Evolutionary conservation across 2,113 vertebrate genomes (phyloP).

Genomic region (Cebus imitator): DNA sequence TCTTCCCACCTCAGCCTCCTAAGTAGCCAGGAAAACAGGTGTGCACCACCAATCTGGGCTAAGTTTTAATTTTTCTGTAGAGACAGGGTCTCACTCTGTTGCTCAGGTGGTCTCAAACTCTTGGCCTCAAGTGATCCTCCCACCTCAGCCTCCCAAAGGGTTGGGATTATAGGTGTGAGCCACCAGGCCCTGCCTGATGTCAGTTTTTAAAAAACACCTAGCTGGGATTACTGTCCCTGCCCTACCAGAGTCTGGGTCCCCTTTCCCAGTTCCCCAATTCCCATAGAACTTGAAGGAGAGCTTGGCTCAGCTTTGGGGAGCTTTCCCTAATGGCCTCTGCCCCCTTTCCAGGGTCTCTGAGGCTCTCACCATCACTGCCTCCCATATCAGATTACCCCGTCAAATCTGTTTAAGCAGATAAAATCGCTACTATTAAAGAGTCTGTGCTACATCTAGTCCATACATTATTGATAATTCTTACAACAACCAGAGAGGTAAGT

Average conservation of each 20-base stretch:
- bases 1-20: not conserved
- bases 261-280: not conserved
- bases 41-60: not conserved
- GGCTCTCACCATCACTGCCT: not conserved
- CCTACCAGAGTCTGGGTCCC: not conserved
- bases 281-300: not conserved
- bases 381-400: not conserved
- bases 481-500: not conserved
- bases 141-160: not conserved
- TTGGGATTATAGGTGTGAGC: not conserved
- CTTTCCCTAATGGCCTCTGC: not conserved
- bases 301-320: not conserved
- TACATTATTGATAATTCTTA: not conserved
- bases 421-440: not conserved
- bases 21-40: not conserved
- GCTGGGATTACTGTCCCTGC: not conserved
- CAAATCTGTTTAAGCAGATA: not conserved
- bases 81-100: not conserved
- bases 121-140: not conserved
- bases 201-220: conserved; percentile 5
- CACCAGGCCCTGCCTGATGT: not conserved
- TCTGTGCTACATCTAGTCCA: not conserved
- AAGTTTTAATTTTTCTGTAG: not conserved
- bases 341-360: not conserved
- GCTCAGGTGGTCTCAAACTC: not conserved